These are phyloP conservation scores for Eulacestoma nigropectus DNA, from an alignment of 2,113 vertebrate genomes.

Conservation along the genomic window DNA sequence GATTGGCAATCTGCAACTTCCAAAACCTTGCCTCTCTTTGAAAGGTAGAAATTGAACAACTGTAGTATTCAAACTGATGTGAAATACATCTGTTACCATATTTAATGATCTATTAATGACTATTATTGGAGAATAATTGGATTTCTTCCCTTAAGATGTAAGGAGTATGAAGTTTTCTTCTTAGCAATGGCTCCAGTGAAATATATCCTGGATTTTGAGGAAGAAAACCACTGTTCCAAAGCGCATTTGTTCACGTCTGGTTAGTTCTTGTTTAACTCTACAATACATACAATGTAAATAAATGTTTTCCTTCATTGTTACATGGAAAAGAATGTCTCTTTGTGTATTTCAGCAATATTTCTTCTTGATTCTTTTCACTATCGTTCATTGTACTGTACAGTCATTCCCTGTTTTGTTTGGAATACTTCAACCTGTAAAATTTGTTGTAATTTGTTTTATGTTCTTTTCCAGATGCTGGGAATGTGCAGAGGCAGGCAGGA, in stretches of 20 bases:
- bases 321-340: background rate
- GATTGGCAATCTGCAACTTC: background rate
- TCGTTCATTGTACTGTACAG: rapidly evolving
- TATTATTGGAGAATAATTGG: background rate
- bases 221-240: background rate
- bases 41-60: background rate
- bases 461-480: background rate
- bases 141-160: background rate
- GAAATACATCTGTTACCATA: background rate
- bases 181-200: background rate
- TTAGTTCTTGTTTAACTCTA: background rate
- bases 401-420: background rate
- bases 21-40: background rate
- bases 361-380: background rate
- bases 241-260: background rate
- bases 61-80: background rate
- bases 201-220: background rate
- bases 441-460: background rate
- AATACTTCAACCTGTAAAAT: background rate
- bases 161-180: background rate
- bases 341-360: background rate
- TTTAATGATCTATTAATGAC: background rate
- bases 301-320: background rate
- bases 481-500: background rate
- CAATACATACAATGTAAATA: background rate